Conservation (phyloP, 2,113 vertebrate species). For the Apistogramma diplotaenia region DNA sequence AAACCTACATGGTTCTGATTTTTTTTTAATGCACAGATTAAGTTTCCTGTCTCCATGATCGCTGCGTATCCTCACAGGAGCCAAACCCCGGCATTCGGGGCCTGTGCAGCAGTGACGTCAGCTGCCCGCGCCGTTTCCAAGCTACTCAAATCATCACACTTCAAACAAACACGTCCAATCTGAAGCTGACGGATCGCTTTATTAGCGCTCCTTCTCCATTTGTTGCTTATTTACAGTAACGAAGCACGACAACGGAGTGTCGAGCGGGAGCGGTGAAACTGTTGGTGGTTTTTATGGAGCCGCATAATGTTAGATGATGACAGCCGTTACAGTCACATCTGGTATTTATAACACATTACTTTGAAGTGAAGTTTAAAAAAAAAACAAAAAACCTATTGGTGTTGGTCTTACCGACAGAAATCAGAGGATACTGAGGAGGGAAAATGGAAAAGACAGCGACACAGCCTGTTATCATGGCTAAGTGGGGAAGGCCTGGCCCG, state of each 20-base stretch:
- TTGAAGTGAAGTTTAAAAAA: constrained; percentile 51
- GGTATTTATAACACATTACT: constrained; percentile 57
- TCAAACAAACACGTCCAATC: constrained; percentile 21
- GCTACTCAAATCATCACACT: constrained; percentile 20
- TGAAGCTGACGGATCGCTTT: background rate
- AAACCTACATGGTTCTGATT: constrained; percentile 13
- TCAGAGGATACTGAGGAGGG: constrained; percentile 28
- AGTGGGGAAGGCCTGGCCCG: background rate
- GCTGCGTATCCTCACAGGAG: constrained; percentile 39
- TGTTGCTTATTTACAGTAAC: constrained; percentile 12
- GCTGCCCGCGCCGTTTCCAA: constrained; percentile 38
- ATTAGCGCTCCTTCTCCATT: background rate
- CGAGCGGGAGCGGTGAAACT: constrained; percentile 23
- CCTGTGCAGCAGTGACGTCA: constrained; percentile 49
- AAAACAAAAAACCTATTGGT: constrained; percentile 35
- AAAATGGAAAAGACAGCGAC: constrained; percentile 29
- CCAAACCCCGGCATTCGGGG: constrained; percentile 55
- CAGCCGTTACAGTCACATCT: constrained; percentile 62
- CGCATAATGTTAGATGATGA: constrained; percentile 52
- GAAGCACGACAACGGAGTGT: background rate
- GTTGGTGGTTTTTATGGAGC: constrained; percentile 52
- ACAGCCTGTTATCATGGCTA: constrained; percentile 56
- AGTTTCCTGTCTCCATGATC: constrained; percentile 62
- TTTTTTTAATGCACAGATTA: constrained; percentile 45
- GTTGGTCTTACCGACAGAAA: constrained; percentile 45